Conservation (phyloP, 2,113 vertebrate genomes). For the Dendropsophus ebraccatus region DNA sequence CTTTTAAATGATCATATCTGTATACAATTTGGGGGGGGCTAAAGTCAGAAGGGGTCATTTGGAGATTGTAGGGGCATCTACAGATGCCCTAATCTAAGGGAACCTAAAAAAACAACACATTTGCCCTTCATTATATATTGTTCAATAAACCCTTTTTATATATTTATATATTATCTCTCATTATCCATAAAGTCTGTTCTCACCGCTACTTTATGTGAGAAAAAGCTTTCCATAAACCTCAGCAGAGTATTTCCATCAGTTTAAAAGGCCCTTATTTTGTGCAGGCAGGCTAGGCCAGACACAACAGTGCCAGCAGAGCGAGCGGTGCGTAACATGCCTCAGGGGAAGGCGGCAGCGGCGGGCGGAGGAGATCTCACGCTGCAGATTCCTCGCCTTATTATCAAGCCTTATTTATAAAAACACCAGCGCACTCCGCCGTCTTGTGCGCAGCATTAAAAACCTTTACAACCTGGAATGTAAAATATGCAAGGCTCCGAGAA, state of each 20-base stretch:
- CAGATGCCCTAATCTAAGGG: not conserved
- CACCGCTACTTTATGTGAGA: not conserved
- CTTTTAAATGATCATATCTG: no score
- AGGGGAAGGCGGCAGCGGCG: not conserved
- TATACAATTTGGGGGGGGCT: no score
- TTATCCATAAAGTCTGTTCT: not conserved
- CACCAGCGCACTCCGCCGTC: not conserved
- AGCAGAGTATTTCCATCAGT: not conserved
- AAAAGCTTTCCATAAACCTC: not conserved
- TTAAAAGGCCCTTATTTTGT: conserved; percentile 31
- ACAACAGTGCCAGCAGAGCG: conserved; percentile 31
- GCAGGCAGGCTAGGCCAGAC: conserved; percentile 28
- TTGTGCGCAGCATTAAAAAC: not conserved
- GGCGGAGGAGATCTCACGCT: not conserved
- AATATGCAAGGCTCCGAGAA: not conserved
- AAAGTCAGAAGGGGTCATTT: no score
- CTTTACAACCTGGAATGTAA: not conserved
- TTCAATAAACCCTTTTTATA: not conserved
- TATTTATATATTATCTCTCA: not conserved
- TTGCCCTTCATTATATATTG: not conserved
- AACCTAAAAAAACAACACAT: not conserved
- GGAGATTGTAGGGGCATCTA: no score
- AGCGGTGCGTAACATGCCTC: not conserved
- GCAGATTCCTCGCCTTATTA: conserved; percentile 36
- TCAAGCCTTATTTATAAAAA: conserved; percentile 26